Evolutionary conservation across 1,140 invertebrate species (phyloP).

Genomic region (Hyles vespertilio): DNA sequence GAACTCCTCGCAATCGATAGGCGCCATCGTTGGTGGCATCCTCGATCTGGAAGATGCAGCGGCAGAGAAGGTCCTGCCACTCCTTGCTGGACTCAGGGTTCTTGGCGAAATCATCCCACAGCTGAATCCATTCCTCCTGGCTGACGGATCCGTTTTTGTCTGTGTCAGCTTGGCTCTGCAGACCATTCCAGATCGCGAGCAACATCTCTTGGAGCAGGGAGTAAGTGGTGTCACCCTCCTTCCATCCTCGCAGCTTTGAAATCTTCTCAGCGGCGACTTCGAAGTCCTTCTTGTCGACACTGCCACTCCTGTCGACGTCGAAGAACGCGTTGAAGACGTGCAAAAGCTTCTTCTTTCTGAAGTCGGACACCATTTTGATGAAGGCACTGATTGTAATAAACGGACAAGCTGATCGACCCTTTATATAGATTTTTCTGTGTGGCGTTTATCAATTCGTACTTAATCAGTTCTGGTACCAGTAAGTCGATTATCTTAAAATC

Average conservation of each 20-base stretch:
- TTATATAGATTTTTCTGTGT: constrained; percentile 15
- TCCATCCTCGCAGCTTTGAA: constrained; percentile 83
- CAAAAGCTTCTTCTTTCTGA: constrained; percentile 89
- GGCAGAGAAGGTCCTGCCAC: constrained; percentile 87
- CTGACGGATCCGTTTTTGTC: constrained; percentile 88
- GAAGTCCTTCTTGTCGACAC: constrained; percentile 87
- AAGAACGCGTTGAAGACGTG: constrained; percentile 91
- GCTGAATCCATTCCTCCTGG: constrained; percentile 86
- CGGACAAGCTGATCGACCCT: not conserved
- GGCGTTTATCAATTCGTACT: constrained; percentile 3
- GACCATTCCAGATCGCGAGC: constrained; percentile 86
- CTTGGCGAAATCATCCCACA: constrained; percentile 88
- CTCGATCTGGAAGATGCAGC: constrained; percentile 89
- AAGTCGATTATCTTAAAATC: too few species aligned
- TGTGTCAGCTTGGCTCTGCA: constrained; percentile 84
- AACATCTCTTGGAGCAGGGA: constrained; percentile 81
- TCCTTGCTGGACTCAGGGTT: constrained; percentile 82
- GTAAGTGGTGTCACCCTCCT: constrained; percentile 79
- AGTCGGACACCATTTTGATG: constrained; percentile 85
- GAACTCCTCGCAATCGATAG: constrained; percentile 87
- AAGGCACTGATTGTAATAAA: not conserved
- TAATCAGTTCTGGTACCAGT: too few species aligned
- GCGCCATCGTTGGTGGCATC: constrained; percentile 87
- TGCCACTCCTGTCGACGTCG: constrained; percentile 86
- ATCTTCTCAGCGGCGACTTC: constrained; percentile 86